Evolutionary conservation across 2,888 invertebrate species (phyloP).

Genomic region (Phalera bucephala): DNA sequence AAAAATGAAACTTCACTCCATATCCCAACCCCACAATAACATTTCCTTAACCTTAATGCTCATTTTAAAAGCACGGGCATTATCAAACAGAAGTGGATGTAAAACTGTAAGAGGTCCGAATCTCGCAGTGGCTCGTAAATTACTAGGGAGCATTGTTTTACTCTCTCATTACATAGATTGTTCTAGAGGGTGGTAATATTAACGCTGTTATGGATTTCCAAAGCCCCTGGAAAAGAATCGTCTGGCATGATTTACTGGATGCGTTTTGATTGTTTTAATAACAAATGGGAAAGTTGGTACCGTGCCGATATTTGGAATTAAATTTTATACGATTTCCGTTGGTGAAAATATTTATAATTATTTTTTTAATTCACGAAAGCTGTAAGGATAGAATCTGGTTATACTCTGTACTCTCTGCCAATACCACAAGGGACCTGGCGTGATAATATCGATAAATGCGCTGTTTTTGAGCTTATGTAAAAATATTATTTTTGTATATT

Average conservation of each 20-base stretch:
- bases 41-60: conserved; percentile 59
- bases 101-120: conserved; percentile 53
- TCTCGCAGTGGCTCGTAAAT: conserved; percentile 60
- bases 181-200: conserved; percentile 57
- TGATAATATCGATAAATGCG: too few species aligned
- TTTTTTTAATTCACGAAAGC: too few species aligned
- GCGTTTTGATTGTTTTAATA: conserved; percentile 13
- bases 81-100: conserved; percentile 51
- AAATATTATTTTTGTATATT: too few species aligned
- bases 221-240: conserved; percentile 37
- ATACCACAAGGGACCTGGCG: too few species aligned
- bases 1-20: conserved; percentile 13
- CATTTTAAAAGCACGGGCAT: conserved; percentile 55
- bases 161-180: conserved; percentile 71
- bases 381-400: too few species aligned
- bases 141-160: conserved; percentile 68
- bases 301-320: too few species aligned
- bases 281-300: conserved; percentile 1
- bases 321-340: too few species aligned
- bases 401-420: too few species aligned
- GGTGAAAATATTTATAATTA: too few species aligned
- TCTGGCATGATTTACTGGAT: conserved; percentile 14
- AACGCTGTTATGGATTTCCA: conserved; percentile 55
- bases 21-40: conserved; percentile 36
- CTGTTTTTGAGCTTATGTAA: too few species aligned